Percentiles rank a stretch among this genome's conserved stretches.
Evolutionary conservation across 1,140 invertebrate genomes (phyloP).

Genomic region (Drosophila ananassae): DNA sequence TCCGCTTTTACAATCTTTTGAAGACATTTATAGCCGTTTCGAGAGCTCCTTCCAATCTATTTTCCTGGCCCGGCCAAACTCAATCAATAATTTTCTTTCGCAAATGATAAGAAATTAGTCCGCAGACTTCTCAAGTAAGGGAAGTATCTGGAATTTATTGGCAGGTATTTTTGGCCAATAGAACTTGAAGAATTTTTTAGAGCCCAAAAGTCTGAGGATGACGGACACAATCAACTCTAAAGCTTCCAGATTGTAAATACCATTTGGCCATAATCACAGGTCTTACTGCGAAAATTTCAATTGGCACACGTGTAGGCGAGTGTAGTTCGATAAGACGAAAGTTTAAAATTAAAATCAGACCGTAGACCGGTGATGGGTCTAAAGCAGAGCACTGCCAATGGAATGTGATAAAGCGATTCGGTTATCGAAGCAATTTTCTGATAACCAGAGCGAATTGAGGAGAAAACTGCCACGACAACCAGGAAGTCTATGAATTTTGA

Average conservation of each 20-base stretch:
- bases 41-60: conserved; percentile 14
- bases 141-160: conserved; percentile 23
- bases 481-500: conserved; percentile 27
- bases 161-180: conserved; percentile 18
- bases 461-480: conserved; percentile 33
- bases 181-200: conserved; percentile 7
- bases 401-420: conserved; percentile 43
- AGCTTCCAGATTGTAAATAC: conserved; percentile 29
- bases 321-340: conserved; percentile 28
- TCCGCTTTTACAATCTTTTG: not conserved
- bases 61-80: conserved; percentile 12
- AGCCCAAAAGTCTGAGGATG: conserved; percentile 9
- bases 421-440: conserved; percentile 55
- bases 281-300: conserved; percentile 28
- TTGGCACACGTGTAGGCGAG: conserved; percentile 42
- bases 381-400: conserved; percentile 18
- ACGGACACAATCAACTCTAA: conserved; percentile 22
- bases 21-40: not conserved
- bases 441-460: conserved; percentile 37
- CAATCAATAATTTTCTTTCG: conserved; percentile 21
- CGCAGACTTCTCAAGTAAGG: conserved; percentile 3
- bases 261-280: conserved; percentile 28
- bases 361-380: conserved; percentile 14
- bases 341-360: conserved; percentile 47
- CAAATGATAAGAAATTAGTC: conserved; percentile 23